Conservation (phyloP, 2,113 vertebrate genomes). For the Potamarius usumacintae region DNA sequence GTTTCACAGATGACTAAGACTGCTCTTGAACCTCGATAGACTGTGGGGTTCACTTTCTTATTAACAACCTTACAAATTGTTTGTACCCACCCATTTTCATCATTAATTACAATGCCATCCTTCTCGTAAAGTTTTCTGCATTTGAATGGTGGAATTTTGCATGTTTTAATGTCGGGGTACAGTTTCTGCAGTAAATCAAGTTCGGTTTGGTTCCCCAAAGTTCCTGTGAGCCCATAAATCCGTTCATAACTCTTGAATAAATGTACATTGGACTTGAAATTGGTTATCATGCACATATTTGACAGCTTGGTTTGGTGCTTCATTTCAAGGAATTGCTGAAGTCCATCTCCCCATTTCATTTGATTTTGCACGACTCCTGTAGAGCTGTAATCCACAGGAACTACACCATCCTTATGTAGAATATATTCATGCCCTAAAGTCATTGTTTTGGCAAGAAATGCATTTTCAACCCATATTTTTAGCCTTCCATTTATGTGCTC, state of each 20-base stretch:
- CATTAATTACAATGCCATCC: conserved; percentile 34
- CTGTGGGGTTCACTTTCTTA: conserved; percentile 3
- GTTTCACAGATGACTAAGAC: conserved; percentile 71
- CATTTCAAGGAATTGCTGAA: conserved; percentile 73
- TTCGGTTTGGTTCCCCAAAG: conserved; percentile 64
- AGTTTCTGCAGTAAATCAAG: conserved; percentile 59
- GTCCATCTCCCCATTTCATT: conserved; percentile 65
- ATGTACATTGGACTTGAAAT: conserved; percentile 69
- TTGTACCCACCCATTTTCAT: conserved; percentile 56
- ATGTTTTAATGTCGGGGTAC: conserved; percentile 51
- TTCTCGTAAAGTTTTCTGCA: conserved; percentile 68
- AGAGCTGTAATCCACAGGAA: conserved; percentile 67
- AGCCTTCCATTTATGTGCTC: conserved; percentile 55
- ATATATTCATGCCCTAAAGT: conserved; percentile 59
- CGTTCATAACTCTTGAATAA: conserved; percentile 60
- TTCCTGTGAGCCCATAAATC: conserved; percentile 69
- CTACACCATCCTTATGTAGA: conserved; percentile 53
- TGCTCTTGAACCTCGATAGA: conserved; percentile 56
- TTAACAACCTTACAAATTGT: conserved; percentile 55
- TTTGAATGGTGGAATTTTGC: conserved; percentile 65
- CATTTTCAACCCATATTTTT: conserved; percentile 66
- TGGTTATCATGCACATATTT: conserved; percentile 63
- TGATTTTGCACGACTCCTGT: conserved; percentile 69
- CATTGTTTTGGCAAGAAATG: conserved; percentile 59
- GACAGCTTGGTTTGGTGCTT: conserved; percentile 64